Base-by-base conservation (phyloP, 2,888 invertebrate species). In the Rhagium mordax region DNA sequence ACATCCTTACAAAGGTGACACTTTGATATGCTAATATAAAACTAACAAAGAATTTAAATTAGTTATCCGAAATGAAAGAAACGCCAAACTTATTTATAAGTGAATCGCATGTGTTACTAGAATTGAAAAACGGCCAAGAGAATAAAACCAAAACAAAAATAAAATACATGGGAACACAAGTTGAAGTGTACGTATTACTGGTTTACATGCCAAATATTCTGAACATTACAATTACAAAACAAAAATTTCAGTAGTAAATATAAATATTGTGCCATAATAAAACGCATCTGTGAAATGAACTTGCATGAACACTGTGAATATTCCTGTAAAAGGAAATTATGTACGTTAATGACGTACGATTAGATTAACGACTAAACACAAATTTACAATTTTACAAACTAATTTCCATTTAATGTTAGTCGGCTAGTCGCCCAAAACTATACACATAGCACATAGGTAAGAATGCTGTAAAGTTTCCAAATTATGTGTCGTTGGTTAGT, bases 1-100 rank as follows among this genome's bases (percentile, higher is more conserved):
- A 24, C 64, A 15, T 51, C 64, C 51, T 64, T 64, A 16, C n/a
- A 64, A 62, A 60, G 18, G 20, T n/a, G 20, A 48, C 24, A 62
- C 61, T 21, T 62, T 16, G 15, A 33, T 59, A 62, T 62, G 47
- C 47, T n/a, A 62, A 62, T 62, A n/a, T 15, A 62, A 20, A 6
- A 62, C 18, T 15, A 15, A 21, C 47, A 13, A 47, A 62, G 61
- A 62, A 62, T 62, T 48, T 48, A 10, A 62, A 62, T 47, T 48
- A 48, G 41, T 20, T 48, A 15, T 47, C 24, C 5, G 47, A 48
- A 62, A 21, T 7, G 7, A 47, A 15, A 5, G 21, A 62, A 62
- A 20, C 47, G 61, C 20, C 61, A 48, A 21, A 55, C 24, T 55
- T 55, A 55, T 55, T 55, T 55, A 51, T 55, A 55, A 55, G 55